Percentiles rank a stretch among this genome's conserved stretches.
Evolutionary conservation across 35 echinoderm and acorn worm species (phyloP).

Genomic region (Stichopus chloronotus): DNA sequence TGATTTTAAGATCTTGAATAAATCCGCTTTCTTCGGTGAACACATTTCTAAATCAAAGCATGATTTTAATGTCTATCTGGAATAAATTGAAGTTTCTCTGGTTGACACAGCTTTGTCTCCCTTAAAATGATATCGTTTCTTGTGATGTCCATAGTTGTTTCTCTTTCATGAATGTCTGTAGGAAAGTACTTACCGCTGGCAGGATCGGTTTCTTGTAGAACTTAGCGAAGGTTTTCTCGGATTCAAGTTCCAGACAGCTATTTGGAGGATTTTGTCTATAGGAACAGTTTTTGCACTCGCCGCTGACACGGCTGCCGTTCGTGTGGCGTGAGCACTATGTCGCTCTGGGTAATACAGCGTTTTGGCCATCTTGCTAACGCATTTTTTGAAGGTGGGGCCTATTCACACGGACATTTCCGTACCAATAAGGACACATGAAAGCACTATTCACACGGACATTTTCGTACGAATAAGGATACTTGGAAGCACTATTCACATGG

Average conservation of each 20-base stretch:
- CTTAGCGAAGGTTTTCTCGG: constrained; percentile 4
- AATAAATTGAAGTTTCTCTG: not conserved
- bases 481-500: too few relatives aligned
- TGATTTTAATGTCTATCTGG: not conserved
- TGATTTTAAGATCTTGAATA: too few relatives aligned
- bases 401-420: too few relatives aligned
- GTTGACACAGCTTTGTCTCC: not conserved
- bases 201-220: constrained; percentile 39
- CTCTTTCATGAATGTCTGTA: not conserved
- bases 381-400: too few relatives aligned
- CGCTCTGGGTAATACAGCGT: not conserved
- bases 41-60: not conserved
- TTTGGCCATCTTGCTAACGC: constrained; percentile 48
- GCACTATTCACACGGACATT: too few relatives aligned
- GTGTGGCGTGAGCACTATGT: constrained; percentile 17
- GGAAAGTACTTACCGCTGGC: not conserved
- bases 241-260: constrained; percentile 40
- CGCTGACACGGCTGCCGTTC: constrained; percentile 39
- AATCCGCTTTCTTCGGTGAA: not conserved
- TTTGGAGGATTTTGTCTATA: constrained; percentile 22
- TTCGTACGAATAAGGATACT: too few relatives aligned
- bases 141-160: not conserved
- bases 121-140: not conserved
- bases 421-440: too few relatives aligned
- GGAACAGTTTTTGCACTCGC: constrained; percentile 23